Evolutionary conservation across 2,888 invertebrate species (phyloP), one percentile per base, ranked within the genome.

Genomic region (Tenthredo livida): DNA sequence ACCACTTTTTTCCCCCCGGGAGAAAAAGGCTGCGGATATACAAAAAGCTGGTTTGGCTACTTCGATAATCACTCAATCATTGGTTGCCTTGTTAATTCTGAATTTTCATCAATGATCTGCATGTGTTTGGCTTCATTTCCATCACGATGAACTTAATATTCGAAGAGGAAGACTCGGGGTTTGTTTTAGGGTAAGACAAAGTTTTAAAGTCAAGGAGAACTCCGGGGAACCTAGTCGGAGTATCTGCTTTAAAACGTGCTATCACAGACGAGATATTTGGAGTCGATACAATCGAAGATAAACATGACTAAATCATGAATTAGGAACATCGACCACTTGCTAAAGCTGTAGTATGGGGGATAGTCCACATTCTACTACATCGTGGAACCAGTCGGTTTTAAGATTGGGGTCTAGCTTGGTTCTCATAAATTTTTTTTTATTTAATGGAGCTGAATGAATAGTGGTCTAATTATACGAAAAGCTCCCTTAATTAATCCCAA

Each of bases 241-340:
- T 70, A 12, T 70, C 72, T 17, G 21, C 72, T 40, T 72, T 72
- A 40, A 40, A 72, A 72, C 72, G 72, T 43, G 72, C 4, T 73
- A 21, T 43, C 43, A 12, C 12, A 40, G 43, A 43, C 21, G 21
- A 43, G 10, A 73, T 21, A 37, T 70, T 70, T 21, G 10, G 12
- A 25, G 1, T 61, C 1, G 33, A 67, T 67, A 67, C 33, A 29
- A 67, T 67, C 33, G 33, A 17, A 67, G 17, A 40, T 15, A 40
- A 73, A 21, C n/a, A 21, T 73, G 72, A 73, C 17, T 73, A 10
- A 73, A 40, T 43, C 3, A 17, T 2, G 40, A 73, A 73, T 73
- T 21, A 73, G 10, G 33, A 33, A 67, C 33, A 33, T 67, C 33
- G 67, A 67, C 67, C 33, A 67, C 67, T 25, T 33, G 67, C 67